Conservation (phyloP, 2,888 invertebrate species). For the Tiliacea citrago region DNA sequence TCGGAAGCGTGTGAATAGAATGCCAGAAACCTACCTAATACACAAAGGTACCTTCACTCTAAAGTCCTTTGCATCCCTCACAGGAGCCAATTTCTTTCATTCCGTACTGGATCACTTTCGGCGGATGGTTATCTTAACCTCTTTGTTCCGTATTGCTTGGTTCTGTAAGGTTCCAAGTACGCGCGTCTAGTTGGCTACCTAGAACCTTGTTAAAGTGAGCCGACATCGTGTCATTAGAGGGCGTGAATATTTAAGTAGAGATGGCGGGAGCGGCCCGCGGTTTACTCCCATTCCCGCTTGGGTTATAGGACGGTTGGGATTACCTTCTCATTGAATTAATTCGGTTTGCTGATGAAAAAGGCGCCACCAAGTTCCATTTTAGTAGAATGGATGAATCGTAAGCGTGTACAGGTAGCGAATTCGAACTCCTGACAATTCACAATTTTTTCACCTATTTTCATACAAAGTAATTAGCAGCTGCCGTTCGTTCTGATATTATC, state of each 20-base stretch:
- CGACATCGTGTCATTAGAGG: slow-evolving; percentile 87
- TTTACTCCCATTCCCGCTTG: slow-evolving; percentile 79
- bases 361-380: slow-evolving; percentile 72
- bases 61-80: slow-evolving; percentile 43
- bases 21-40: slow-evolving; percentile 26
- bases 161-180: slow-evolving; percentile 67
- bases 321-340: slow-evolving; percentile 86
- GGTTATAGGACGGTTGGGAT: slow-evolving; percentile 83
- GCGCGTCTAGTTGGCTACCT: slow-evolving; percentile 70
- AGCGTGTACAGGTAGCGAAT: slow-evolving; percentile 42
- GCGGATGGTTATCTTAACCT: slow-evolving; percentile 62
- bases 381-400: slow-evolving; percentile 69
- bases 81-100: slow-evolving; percentile 44
- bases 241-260: slow-evolving; percentile 88
- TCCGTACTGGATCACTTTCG: slow-evolving; percentile 59
- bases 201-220: slow-evolving; percentile 81
- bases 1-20: slow-evolving; percentile 41
- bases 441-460: slow-evolving; percentile 19
- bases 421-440: slow-evolving; percentile 28
- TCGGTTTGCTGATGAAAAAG: slow-evolving; percentile 82
- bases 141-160: slow-evolving; percentile 59
- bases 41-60: slow-evolving; percentile 46
- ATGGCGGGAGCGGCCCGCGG: slow-evolving; percentile 81
- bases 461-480: background rate
- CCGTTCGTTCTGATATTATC: background rate